These are phyloP conservation scores for Calliphora vomitoria DNA, from an alignment of 2,888 invertebrate genomes.

Conservation along the genomic window DNA sequence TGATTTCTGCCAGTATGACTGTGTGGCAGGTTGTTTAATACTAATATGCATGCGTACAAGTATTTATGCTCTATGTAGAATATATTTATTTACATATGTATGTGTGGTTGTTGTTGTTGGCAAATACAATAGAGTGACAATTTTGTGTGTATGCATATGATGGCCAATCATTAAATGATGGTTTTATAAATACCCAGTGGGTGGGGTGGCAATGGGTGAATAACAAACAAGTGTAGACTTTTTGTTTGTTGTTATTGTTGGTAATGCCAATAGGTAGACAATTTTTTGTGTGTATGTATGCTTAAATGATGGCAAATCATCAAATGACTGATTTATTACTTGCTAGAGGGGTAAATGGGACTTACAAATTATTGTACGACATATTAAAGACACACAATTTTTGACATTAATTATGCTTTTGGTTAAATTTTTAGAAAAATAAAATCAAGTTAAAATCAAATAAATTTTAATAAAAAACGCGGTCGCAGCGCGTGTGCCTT, in stretches of 20 bases:
- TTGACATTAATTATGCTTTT: background rate
- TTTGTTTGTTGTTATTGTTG: too few relatives aligned
- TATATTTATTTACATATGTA: too few relatives aligned
- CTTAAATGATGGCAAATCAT: too few relatives aligned
- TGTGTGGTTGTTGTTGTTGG: too few relatives aligned
- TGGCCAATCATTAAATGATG: background rate
- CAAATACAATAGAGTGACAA: background rate
- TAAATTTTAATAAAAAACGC: constrained; percentile 4
- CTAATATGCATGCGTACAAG: background rate
- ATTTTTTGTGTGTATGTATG: too few relatives aligned
- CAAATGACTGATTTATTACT: too few relatives aligned
- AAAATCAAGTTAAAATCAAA: constrained; percentile 6
- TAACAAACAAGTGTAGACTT: too few relatives aligned
- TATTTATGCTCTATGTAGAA: background rate
- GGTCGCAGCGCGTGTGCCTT: constrained; percentile 11
- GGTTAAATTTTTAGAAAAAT: background rate
- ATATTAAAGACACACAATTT: background rate
- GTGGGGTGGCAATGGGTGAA: too few relatives aligned
- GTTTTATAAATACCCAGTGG: too few relatives aligned
- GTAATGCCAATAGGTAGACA: too few relatives aligned
- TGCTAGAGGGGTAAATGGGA: too few relatives aligned
- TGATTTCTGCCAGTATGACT: background rate
- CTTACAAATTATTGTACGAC: background rate
- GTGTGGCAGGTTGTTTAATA: background rate
- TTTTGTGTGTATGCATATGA: background rate